Percentiles rank a stretch among this genome's conserved stretches.
Evolutionary conservation across 2,888 invertebrate species (phyloP).

Genomic region (Nephrotoma appendiculata): DNA sequence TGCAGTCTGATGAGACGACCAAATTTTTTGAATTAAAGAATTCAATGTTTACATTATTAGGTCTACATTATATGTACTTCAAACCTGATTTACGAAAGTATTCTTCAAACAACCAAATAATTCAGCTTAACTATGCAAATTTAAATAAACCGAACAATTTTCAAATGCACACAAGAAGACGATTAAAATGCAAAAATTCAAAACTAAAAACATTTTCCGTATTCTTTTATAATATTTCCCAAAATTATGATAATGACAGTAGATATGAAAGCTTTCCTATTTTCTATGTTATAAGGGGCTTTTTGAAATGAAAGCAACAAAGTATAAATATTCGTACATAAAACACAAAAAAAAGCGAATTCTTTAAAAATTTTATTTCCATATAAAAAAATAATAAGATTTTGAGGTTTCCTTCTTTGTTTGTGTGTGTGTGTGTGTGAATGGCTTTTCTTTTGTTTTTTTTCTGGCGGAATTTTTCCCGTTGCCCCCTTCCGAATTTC

Average conservation of each 20-base stretch:
- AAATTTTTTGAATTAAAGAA: too few relatives aligned
- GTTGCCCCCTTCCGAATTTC: neutral
- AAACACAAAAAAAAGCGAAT: neutral
- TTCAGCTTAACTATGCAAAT: neutral
- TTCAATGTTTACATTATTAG: too few relatives aligned
- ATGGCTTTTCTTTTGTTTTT: neutral
- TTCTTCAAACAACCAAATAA: neutral
- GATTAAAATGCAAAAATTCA: neutral
- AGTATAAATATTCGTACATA: neutral
- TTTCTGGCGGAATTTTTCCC: neutral
- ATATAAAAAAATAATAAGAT: neutral
- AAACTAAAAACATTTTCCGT: neutral
- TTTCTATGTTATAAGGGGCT: neutral
- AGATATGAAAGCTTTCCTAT: neutral
- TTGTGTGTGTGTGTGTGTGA: neutral
- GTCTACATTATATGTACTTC: too few relatives aligned
- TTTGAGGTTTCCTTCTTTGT: neutral
- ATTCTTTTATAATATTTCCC: neutral
- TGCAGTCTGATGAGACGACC: too few relatives aligned
- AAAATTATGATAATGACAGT: neutral
- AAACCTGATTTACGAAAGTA: too few relatives aligned
- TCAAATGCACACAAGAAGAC: neutral
- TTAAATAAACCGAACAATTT: neutral
- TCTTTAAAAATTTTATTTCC: neutral
- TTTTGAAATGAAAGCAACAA: neutral